Percentiles rank a stretch among this genome's conserved stretches.
Evolutionary conservation across 2,797 vertebrate species (phyloP).

Genomic region (Gymnothorax javanicus): DNA sequence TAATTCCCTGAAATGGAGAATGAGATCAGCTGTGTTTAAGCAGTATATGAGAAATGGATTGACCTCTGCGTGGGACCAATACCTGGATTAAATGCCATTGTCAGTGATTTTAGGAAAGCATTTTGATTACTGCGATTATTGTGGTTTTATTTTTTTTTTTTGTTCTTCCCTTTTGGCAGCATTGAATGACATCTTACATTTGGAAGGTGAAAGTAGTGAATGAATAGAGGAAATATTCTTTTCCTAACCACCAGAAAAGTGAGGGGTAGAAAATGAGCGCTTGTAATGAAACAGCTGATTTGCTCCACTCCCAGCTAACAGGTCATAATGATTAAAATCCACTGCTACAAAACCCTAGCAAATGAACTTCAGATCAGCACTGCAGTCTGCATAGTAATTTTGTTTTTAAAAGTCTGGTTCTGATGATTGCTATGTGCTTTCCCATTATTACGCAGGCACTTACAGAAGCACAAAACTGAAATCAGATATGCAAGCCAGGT

Average conservation of each 20-base stretch:
- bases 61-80: not conserved
- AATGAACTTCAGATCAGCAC: conserved; percentile 43
- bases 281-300: conserved; percentile 55
- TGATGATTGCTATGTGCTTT: conserved; percentile 10
- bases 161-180: conserved; percentile 20
- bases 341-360: conserved; percentile 32
- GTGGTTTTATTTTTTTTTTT: conserved; percentile 39
- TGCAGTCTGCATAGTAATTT: conserved; percentile 42
- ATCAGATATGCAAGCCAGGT: not conserved
- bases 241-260: conserved; percentile 32
- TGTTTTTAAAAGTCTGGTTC: conserved; percentile 37
- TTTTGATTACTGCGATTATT: conserved; percentile 41
- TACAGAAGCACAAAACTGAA: not conserved
- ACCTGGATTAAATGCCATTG: conserved; percentile 34
- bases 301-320: conserved; percentile 41
- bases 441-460: not conserved
- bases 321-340: conserved; percentile 51
- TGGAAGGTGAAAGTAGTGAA: conserved; percentile 10
- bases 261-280: conserved; percentile 40
- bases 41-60: not conserved
- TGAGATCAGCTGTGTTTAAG: not conserved
- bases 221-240: conserved; percentile 42
- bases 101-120: conserved; percentile 40
- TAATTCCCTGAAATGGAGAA: conserved; percentile 33
- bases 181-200: conserved; percentile 35